Evolutionary conservation across 2,888 invertebrate species (phyloP).

Genomic region (Pyrrhia umbra): DNA sequence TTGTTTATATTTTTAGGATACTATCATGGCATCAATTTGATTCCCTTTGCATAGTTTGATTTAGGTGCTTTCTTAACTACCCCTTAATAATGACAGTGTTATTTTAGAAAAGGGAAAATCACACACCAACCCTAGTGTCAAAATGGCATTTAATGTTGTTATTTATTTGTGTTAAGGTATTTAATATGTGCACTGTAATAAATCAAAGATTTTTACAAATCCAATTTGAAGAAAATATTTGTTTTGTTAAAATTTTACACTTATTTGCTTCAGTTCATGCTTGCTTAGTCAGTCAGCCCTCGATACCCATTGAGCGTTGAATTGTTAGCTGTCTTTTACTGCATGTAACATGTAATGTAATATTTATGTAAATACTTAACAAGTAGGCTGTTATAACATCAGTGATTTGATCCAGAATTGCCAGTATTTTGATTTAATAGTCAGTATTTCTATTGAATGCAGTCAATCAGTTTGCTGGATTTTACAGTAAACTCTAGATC

Average conservation of each 20-base stretch:
- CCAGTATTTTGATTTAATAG: background rate
- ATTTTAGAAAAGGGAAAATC: too few species aligned
- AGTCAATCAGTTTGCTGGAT: background rate
- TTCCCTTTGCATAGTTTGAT: too few species aligned
- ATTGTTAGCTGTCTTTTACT: conserved; percentile 33
- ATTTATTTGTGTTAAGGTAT: too few species aligned
- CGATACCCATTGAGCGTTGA: conserved; percentile 69
- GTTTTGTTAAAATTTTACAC: conserved; percentile 41
- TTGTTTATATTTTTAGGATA: too few species aligned
- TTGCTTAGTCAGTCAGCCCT: conserved; percentile 69
- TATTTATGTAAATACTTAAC: conserved; percentile 10
- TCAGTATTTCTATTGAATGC: background rate
- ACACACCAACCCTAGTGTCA: too few species aligned
- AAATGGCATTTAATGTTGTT: too few species aligned
- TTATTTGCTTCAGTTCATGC: conserved; percentile 68
- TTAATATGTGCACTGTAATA: too few species aligned
- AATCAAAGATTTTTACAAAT: background rate
- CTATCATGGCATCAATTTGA: too few species aligned
- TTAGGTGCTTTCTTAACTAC: too few species aligned
- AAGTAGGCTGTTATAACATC: conserved; percentile 29
- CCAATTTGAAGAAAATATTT: background rate
- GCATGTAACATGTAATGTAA: conserved; percentile 19
- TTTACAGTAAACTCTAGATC: too few species aligned
- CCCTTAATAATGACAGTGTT: too few species aligned
- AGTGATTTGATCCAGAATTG: conserved; percentile 9